Evolutionary conservation across 2,113 vertebrate genomes (phyloP), one percentile per base, ranked within the genome.

Genomic region (Octodon degus): DNA sequence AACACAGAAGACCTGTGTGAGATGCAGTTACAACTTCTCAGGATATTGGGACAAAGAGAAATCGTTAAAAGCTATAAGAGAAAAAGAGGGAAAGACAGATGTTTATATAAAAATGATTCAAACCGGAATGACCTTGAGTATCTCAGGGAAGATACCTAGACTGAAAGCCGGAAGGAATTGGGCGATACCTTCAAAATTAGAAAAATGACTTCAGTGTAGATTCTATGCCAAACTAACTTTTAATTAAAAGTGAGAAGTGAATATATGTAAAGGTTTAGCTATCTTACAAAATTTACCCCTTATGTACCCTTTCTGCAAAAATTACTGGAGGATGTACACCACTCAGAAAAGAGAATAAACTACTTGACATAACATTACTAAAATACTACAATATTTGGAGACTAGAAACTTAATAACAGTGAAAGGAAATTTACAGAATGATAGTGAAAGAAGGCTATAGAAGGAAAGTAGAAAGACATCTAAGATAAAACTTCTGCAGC

Each of bases 91-190:
- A 32, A 19, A 62, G 14, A 47, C 9, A 81, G n/a, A 63, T 30
- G 7, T 70, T 86, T 32, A 62, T 85, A 82, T 43, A 82, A n/a
- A 72, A 76, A 77, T 17, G 22, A 27, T 72, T 25, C 82, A 93
- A 94, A 89, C 34, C 2, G 93, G 86, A 86, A 32, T 17, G 77
- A 92, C 70, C 76, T 43, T 82, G 72, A 47, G 76, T 90, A 94
- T 92, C 37, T 90, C 55, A 92, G 65, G 62, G 86, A 92, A 90
- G 37, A 82, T 32, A 90, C 24, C 43, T 16, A 12, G 14, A 47
- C 74, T 53, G 3, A 32, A 83, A 91, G 40, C 12, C 65, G 79
- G 37, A 89, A 92, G 77, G 89, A 77, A 96, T 74, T 58, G 58
- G 40, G 11, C 17, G 27, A 93, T 11, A 1, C n/a, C 30, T 94